Conservation (phyloP, 2,797 vertebrate genomes). For the Lacerta viridis region DNA sequence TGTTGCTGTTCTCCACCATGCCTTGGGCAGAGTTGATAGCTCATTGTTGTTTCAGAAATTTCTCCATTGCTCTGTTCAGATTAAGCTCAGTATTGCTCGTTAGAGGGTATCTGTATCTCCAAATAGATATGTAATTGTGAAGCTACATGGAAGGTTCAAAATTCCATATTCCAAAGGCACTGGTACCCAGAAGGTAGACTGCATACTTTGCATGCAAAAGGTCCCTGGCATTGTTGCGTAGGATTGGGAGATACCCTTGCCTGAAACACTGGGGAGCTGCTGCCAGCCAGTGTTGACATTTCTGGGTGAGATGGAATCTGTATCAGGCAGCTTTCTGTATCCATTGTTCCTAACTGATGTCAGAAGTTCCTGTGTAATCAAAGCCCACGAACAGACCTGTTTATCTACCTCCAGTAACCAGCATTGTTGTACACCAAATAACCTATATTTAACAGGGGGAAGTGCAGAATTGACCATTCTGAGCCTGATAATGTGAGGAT, state of each 20-base stretch:
- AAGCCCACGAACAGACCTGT: not conserved
- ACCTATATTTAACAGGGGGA: not conserved
- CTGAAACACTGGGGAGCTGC: too few species aligned
- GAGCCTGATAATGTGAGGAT: not conserved
- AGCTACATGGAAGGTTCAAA: not conserved
- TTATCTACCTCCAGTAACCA: not conserved
- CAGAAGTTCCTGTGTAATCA: not conserved
- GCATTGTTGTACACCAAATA: not conserved
- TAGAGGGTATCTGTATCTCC: not conserved
- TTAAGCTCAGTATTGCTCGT: not conserved
- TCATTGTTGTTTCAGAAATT: too few species aligned
- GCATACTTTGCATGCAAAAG: too few species aligned
- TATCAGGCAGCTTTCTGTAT: not conserved
- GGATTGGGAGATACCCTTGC: too few species aligned
- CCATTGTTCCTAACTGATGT: not conserved
- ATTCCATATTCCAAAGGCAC: too few species aligned
- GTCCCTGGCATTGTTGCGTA: too few species aligned
- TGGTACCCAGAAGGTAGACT: too few species aligned
- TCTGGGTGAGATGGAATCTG: too few species aligned
- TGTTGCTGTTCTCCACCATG: too few species aligned
- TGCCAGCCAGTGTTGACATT: too few species aligned
- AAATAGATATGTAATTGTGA: not conserved
- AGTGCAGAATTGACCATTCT: not conserved
- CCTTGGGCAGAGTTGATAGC: too few species aligned
- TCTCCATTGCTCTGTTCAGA: not conserved